Conservation (phyloP, 1,140 invertebrate species). For the Bombus pascuorum region DNA sequence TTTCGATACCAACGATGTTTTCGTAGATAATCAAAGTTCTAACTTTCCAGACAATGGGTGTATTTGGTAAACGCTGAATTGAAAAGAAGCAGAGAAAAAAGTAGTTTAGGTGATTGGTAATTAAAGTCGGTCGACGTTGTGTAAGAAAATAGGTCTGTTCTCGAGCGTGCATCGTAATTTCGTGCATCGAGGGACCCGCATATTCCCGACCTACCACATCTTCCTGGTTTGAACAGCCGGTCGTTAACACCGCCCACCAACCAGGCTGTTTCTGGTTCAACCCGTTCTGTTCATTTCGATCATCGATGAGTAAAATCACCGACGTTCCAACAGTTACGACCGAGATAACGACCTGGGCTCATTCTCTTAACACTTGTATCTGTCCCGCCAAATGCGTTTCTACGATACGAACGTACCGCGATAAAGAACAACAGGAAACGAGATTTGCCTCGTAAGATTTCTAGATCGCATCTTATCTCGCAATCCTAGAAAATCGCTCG, state of each 20-base stretch:
- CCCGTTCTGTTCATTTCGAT: conserved; percentile 43
- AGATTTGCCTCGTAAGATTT: not conserved
- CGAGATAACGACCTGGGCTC: conserved; percentile 9
- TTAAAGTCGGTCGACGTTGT: not conserved
- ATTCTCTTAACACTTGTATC: conserved; percentile 10
- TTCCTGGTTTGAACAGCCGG: conserved; percentile 46
- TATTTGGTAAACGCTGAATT: no score
- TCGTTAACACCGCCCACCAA: conserved; percentile 50
- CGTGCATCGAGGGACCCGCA: conserved; percentile 39
- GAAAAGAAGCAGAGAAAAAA: not conserved
- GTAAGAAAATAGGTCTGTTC: not conserved
- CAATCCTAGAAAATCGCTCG: no score
- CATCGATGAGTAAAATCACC: conserved; percentile 42
- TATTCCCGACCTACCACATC: conserved; percentile 57
- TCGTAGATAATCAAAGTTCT: not conserved
- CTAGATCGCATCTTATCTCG: no score
- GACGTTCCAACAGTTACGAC: conserved; percentile 19
- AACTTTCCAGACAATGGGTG: not conserved
- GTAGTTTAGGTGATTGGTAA: no score
- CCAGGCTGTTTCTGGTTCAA: conserved; percentile 46
- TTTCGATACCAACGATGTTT: not conserved
- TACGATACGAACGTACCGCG: no score
- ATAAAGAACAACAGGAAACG: not conserved
- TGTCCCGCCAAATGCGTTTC: not conserved
- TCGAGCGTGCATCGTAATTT: conserved; percentile 38